Evolutionary conservation across 2,888 invertebrate genomes (phyloP), one percentile per base, ranked within the genome.

Genomic region (Epinotia nisella): DNA sequence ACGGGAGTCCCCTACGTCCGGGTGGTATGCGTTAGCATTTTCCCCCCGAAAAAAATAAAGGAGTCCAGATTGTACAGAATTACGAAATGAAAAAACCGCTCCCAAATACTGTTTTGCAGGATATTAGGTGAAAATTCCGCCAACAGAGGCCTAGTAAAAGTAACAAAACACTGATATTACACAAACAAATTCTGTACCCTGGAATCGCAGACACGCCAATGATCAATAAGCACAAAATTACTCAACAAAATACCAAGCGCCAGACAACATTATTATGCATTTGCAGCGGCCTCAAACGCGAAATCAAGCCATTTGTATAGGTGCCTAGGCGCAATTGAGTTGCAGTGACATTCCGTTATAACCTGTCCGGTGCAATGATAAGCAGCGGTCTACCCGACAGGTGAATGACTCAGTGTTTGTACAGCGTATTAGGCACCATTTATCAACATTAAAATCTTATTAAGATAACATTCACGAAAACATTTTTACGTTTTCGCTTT

Each of bases 391-490:
- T 55, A 62, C 56, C 70, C 58, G 84, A 83, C 85, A 89, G 89
- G 91, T 90, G 87, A 88, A 86, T 82, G 87, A 88, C 85, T 87
- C 82, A 80, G 79, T 86, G 85, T 87, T 86, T 84, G 80, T 81
- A 82, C 83, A 76, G 85, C 79, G 84, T 81, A 83, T 86, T 85
- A 85, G 83, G 82, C 70, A 75, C 69, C 77, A 74, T 78, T 80
- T 87, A 90, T 86, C 87, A 77, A 78, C 81, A 84, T 86, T 84
- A 84, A 85, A 87, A 87, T 81, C 81, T 79, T 79, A 77, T 82
- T 80, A 82, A 79, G 78, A 83, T 80, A 80, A 76, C 29, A 59
- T 64, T 35, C 41, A 69, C 35, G 29, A 19, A 59, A 58, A 41
- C 29, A 56, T 62, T 62, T 69, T 68, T 55, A 71, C 45, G 41